Evolutionary conservation across 2,113 vertebrate species (phyloP).

Genomic region (Morone saxatilis): DNA sequence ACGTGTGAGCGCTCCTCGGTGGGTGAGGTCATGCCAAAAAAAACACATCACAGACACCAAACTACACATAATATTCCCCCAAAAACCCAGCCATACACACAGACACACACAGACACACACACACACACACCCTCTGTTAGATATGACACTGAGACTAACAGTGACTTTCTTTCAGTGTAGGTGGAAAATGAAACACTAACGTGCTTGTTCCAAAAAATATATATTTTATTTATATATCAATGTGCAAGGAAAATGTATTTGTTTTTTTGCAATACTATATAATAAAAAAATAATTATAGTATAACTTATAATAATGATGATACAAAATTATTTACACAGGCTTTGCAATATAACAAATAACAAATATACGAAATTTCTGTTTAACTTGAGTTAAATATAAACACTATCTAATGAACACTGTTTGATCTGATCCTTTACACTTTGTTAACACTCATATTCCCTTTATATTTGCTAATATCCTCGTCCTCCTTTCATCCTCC

Average conservation of each 20-base stretch:
- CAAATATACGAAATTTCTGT: not conserved
- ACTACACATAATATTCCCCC: constrained; percentile 51
- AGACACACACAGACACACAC: constrained; percentile 2
- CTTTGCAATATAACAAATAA: not conserved
- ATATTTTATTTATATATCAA: not conserved
- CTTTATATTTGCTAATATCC: constrained; percentile 20
- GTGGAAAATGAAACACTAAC: not conserved
- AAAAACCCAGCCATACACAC: constrained; percentile 11
- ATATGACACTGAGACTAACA: not conserved
- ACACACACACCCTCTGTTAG: not conserved
- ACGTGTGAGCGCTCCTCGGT: constrained; percentile 72
- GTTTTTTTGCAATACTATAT: too few species aligned
- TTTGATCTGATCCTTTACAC: constrained; percentile 19
- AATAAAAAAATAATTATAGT: not conserved
- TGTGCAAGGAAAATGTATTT: not conserved
- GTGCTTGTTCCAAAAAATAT: not conserved
- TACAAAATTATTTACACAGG: not conserved
- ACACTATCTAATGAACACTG: too few species aligned
- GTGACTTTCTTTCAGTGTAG: constrained; percentile 4
- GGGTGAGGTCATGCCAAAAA: constrained; percentile 82
- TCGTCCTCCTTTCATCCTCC: constrained; percentile 42
- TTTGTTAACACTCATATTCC: constrained; percentile 18
- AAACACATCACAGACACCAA: constrained; percentile 56
- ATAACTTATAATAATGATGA: not conserved
- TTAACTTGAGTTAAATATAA: not conserved